Conservation (phyloP, 2,113 vertebrate genomes). For the Menidia beryllina region DNA sequence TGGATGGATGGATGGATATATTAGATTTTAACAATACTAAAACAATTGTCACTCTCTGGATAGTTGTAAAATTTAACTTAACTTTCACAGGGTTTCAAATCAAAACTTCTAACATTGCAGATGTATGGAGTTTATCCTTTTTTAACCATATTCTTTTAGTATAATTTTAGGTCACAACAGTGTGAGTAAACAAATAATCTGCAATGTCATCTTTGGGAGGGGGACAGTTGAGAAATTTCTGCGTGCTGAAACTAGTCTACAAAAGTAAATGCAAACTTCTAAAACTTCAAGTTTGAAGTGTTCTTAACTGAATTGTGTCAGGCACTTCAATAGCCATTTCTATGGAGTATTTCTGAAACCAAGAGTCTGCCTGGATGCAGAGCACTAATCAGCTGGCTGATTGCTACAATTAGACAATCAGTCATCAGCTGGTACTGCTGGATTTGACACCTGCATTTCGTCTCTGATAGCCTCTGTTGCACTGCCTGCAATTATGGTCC, state of each 20-base stretch:
- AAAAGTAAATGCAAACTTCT: not conserved
- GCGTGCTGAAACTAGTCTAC: not conserved
- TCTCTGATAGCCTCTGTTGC: constrained; percentile 60
- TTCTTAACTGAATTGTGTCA: constrained; percentile 12
- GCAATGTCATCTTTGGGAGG: too few species aligned
- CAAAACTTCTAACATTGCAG: too few species aligned
- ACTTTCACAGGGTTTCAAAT: too few species aligned
- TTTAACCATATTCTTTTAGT: too few species aligned
- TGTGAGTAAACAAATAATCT: too few species aligned
- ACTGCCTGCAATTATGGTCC: constrained; percentile 69
- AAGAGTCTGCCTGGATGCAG: constrained; percentile 38
- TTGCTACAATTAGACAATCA: constrained; percentile 83
- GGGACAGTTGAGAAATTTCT: not conserved
- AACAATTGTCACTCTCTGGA: not conserved
- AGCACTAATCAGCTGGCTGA: constrained; percentile 73
- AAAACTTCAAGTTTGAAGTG: constrained; percentile 9
- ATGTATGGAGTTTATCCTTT: too few species aligned
- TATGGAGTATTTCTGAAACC: constrained; percentile 52
- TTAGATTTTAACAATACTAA: not conserved
- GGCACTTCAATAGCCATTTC: constrained; percentile 26
- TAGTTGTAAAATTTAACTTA: too few species aligned
- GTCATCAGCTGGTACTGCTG: constrained; percentile 70
- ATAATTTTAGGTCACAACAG: too few species aligned
- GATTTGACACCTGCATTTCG: constrained; percentile 77
- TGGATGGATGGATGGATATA: too few species aligned